These are phyloP conservation scores for Thamnophis sirtalis DNA, from an alignment of 2,113 vertebrate species.

Conservation along the genomic window DNA sequence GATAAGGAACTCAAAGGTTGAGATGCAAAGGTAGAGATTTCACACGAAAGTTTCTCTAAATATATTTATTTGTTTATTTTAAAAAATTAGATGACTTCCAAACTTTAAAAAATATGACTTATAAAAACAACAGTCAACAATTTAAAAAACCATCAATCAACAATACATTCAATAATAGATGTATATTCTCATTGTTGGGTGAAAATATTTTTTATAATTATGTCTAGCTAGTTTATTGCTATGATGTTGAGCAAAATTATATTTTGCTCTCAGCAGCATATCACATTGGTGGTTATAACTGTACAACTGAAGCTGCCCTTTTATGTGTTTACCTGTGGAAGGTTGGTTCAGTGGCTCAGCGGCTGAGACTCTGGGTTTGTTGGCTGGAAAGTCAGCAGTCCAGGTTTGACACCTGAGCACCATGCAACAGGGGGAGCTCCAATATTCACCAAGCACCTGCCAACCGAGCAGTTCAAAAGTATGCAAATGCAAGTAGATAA, in stretches of 20 bases:
- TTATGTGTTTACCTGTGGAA: neutral
- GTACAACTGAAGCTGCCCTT: neutral
- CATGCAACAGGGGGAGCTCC: neutral
- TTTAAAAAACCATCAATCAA: neutral
- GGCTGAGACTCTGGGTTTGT: neutral
- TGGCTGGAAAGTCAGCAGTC: neutral
- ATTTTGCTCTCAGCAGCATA: neutral
- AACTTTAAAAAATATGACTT: neutral
- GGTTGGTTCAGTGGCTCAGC: neutral
- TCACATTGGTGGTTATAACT: neutral
- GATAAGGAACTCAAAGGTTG: neutral
- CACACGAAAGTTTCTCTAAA: neutral
- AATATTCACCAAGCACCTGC: rapidly evolving
- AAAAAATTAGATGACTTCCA: neutral
- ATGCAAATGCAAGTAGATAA: neutral
- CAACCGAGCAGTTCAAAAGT: neutral
- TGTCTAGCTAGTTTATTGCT: neutral
- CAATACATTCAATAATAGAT: neutral
- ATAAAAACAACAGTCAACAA: neutral
- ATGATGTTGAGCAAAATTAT: neutral
- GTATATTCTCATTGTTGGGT: neutral
- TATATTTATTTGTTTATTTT: neutral
- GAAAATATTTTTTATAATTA: neutral
- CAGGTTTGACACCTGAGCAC: neutral
- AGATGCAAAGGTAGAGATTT: neutral